phyloP scores from a whole-genome alignment of 2,113 vertebrate genomes.

The Alces alces region DNA sequence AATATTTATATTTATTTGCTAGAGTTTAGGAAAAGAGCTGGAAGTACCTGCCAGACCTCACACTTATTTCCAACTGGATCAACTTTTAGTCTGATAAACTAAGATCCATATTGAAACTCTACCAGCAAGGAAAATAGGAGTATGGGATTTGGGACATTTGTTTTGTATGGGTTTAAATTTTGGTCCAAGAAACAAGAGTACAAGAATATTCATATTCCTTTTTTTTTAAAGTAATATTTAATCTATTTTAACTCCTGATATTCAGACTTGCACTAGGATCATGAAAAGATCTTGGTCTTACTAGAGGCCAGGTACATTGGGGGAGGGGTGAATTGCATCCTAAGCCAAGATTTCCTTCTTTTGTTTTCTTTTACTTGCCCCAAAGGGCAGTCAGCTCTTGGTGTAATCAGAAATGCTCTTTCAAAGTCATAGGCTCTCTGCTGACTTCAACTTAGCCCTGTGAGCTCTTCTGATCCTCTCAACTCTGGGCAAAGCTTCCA shows the following conservation, averaged over 20 bases:
- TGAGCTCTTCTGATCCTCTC: not conserved
- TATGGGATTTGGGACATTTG: not conserved
- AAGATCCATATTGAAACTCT: not conserved
- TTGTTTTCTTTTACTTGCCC: not conserved
- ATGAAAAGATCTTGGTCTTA: not conserved
- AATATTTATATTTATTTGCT: not conserved
- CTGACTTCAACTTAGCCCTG: not conserved
- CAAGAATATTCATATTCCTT: not conserved
- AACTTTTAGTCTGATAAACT: not conserved
- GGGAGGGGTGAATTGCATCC: not conserved
- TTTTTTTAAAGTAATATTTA: not conserved
- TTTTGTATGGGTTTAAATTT: not conserved
- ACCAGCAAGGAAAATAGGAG: not conserved
- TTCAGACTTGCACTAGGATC: not conserved
- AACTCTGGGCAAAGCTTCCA: not conserved
- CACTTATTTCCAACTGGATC: not conserved
- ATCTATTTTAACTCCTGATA: not conserved
- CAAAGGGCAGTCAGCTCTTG: not conserved
- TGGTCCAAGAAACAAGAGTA: not conserved
- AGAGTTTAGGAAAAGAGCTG: not conserved
- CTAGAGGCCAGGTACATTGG: not conserved
- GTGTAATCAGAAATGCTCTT: not conserved
- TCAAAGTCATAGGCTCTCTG: not conserved
- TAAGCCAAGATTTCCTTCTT: not conserved
- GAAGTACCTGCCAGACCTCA: not conserved